Percentiles rank a stretch among this genome's conserved stretches.
phyloP scores from a whole-genome alignment of 2,113 vertebrate species.

The Seriola dumerili region DNA sequence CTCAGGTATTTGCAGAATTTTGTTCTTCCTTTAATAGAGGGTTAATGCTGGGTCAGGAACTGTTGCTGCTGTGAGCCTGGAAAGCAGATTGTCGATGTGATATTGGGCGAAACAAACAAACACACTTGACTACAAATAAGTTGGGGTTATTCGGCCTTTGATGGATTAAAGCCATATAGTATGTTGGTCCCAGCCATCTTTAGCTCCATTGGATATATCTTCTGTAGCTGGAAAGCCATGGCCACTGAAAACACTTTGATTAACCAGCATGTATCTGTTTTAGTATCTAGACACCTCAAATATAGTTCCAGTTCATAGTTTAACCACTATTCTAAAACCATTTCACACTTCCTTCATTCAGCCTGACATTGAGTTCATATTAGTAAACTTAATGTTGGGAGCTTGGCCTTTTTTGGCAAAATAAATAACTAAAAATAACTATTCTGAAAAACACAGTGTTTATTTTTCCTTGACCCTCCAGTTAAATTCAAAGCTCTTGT shows the following conservation, averaged over 20 bases:
- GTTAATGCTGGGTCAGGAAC: background rate
- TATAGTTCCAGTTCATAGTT: too few species aligned
- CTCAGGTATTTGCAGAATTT: background rate
- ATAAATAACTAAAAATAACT: too few species aligned
- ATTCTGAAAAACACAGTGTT: background rate
- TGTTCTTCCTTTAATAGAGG: constrained; percentile 5
- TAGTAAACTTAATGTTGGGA: too few species aligned
- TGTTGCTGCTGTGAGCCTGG: background rate
- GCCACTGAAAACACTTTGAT: background rate
- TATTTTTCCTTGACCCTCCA: constrained; percentile 3
- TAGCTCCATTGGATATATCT: background rate
- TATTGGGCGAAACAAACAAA: constrained; percentile 9
- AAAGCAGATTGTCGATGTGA: background rate
- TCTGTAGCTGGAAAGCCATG: background rate
- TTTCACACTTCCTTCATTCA: too few species aligned
- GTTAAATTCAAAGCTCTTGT: background rate
- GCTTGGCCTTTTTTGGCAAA: too few species aligned
- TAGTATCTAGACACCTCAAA: too few species aligned
- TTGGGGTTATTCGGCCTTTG: background rate
- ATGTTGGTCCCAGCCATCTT: background rate
- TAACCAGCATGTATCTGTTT: too few species aligned
- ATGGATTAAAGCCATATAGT: background rate
- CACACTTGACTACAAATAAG: background rate
- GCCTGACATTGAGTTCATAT: too few species aligned
- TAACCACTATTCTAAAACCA: too few species aligned